Conservation (phyloP, 2,888 invertebrate species). For the Glyphotaelius pellucidus region DNA sequence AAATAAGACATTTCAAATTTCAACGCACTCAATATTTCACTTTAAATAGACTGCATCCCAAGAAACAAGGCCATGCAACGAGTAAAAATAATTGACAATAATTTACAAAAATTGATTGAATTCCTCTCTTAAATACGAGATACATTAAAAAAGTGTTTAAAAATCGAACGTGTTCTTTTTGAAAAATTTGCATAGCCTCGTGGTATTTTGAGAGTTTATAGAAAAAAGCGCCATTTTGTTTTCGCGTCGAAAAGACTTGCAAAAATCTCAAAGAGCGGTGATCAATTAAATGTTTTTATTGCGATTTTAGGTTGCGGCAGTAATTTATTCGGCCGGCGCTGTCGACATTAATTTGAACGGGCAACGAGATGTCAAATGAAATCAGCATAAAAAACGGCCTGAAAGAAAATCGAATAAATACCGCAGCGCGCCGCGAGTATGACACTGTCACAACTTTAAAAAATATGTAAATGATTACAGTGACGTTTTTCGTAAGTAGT, state of each 20-base stretch:
- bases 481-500: neutral
- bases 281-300: conserved; percentile 55
- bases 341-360: conserved; percentile 49
- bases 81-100: too few relatives aligned
- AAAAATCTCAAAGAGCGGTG: conserved; percentile 8
- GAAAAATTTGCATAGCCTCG: neutral
- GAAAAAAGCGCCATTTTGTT: neutral
- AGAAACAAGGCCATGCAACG: neutral
- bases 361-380: conserved; percentile 55
- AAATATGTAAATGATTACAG: neutral
- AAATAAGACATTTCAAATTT: neutral
- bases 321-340: conserved; percentile 43
- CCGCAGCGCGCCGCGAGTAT: conserved; percentile 4
- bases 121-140: too few relatives aligned
- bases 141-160: too few relatives aligned
- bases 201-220: neutral
- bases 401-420: conserved; percentile 42
- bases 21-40: neutral
- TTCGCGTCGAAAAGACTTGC: neutral
- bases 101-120: too few relatives aligned
- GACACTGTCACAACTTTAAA: neutral
- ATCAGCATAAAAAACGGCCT: conserved; percentile 48
- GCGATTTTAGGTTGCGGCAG: conserved; percentile 51
- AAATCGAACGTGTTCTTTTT: too few relatives aligned
- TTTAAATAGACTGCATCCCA: neutral